Base-by-base conservation (phyloP, 1,140 invertebrate genomes). In the Apis dorsata region DNA sequence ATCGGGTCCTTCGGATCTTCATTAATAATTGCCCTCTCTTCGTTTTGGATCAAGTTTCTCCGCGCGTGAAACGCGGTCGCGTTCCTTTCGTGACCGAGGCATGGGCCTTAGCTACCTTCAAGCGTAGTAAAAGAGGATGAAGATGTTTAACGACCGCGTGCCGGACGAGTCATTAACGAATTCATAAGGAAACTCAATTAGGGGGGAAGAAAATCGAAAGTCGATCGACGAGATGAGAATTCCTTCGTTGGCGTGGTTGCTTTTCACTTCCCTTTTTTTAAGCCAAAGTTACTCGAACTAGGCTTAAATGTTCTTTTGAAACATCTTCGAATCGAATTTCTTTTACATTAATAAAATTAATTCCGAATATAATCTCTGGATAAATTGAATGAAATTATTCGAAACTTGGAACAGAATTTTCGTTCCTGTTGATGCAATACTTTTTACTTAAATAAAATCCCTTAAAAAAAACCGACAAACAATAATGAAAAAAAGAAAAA, bases 1-100 rank as follows among this genome's bases (percentile, higher is more conserved):
- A 21, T 69, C 53, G 60, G 77, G 78, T 69, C 68, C 78, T 80
- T 80, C 69, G 77, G 77, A 79, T 80, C 82, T 84, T 73, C 77
- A 59, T 79, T 80, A 84, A 84, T 84, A 84, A 84, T 84, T 80
- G 62, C 77, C 60, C 60, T 53, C 24, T 53, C 55, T 44, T n/a
- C 17, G 62, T 24, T 34, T 17, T 7, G 76, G 70, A 84, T 84
- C 82, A 69, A 62, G 77, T 84, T 84, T 79, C 82, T 63, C 59
- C n/a, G 66, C 15, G 28, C 60, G 60, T 13, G n/a, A 24, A n/a
- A 13, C 19, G 78, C 55, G 34, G 62, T 78, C 1, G 63, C 60
- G 79, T 57, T 49, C 34, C 70, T 73, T 71, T 78, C 75, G 66
- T 55, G 28, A 13, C 44, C 60, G 63, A 19, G 60, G 62, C 75